phyloP scores from a whole-genome alignment of 2,113 vertebrate species.

The Sorex fumeus region DNA sequence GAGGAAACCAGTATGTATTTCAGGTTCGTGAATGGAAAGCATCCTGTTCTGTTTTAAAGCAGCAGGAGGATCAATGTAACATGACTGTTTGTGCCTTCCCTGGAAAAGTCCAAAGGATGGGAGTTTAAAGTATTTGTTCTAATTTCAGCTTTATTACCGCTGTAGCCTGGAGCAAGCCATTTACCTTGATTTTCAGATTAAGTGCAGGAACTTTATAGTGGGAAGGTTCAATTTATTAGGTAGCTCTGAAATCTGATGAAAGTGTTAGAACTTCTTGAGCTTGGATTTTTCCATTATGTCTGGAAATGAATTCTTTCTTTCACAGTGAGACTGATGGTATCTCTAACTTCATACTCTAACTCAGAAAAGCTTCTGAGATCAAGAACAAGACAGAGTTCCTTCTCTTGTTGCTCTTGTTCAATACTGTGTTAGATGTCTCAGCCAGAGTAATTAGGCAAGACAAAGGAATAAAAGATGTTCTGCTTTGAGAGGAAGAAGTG shows the following conservation, averaged over 20 bases:
- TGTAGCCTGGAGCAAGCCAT: background rate
- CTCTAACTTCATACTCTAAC: background rate
- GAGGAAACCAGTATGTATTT: background rate
- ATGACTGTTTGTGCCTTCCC: background rate
- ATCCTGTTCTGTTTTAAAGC: background rate
- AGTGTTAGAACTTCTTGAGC: background rate
- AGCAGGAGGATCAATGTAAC: background rate
- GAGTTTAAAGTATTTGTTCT: background rate
- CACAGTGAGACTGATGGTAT: background rate
- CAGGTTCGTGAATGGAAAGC: background rate
- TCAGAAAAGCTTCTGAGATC: background rate
- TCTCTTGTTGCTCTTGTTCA: background rate
- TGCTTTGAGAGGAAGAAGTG: background rate
- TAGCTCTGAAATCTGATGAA: background rate
- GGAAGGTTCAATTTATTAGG: background rate
- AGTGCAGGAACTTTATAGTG: background rate
- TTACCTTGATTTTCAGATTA: background rate
- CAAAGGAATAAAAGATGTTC: background rate
- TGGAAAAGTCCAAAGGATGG: background rate
- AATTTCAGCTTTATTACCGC: background rate
- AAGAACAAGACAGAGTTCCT: background rate
- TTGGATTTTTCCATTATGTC: background rate
- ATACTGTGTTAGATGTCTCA: background rate
- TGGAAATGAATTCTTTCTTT: background rate
- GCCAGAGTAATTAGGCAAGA: background rate